Evolutionary conservation across 1,140 invertebrate species (phyloP), one percentile per base, ranked within the genome.

Genomic region (Chironomus tepperi): DNA sequence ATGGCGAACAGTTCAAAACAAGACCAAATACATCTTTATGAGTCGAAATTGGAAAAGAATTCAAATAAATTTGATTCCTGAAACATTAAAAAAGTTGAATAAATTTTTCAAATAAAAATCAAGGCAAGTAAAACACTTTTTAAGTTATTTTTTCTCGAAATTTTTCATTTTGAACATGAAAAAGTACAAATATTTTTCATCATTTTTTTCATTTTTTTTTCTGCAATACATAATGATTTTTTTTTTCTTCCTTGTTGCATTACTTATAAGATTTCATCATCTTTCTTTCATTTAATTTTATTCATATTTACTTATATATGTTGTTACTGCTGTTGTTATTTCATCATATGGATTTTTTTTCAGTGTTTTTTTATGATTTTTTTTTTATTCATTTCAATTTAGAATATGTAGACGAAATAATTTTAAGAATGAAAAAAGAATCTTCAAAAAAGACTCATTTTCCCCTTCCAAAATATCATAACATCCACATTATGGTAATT

Each of bases 91-190:
- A 34, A 34, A 34, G 5, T 34, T 34, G 24, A 34, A 34, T 34
- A 34, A 34, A 34, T 34, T 34, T n/a, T 5, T 34, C 24, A 34
- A 34, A 34, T 34, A 2, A 34, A 34, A 34, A 34, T 34, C 24
- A 34, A 34, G 24, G 24, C 24, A 19, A 70, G 19, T 19, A 70
- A 70, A 18, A 70, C 16, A 19, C 3, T 2, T 8, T 70, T 70
- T 70, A 1, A 70, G 0, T 70, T 70, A 19, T 70, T 70, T 70
- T 70, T 70, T 70, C 19, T 70, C 65, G 65, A 70, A 70, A 70
- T 70, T 70, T 70, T 70, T 70, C 65, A 70, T 70, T 70, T 70
- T 70, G 65, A 70, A 70, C 65, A 70, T 70, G 65, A 70, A 70
- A 70, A 70, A 70, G 65, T 70, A 70, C 65, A 70, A 70, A 70